phyloP scores from a whole-genome alignment of 2,888 invertebrate species.

The Limnephilus marmoratus region DNA sequence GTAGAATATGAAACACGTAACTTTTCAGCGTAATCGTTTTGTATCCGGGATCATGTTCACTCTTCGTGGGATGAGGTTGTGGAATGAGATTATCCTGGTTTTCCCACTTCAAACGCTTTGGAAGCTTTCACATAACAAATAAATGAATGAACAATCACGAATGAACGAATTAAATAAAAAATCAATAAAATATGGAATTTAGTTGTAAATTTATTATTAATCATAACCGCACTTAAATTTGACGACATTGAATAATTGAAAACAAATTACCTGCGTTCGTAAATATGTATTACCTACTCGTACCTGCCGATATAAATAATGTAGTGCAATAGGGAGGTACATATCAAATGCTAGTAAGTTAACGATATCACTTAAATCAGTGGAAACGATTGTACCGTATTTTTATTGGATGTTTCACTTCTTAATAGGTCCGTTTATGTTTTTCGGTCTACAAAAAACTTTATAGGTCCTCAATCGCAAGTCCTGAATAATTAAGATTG shows the following conservation, averaged over 20 bases:
- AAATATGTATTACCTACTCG: background rate
- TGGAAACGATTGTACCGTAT: slow-evolving; percentile 36
- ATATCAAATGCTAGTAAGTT: background rate
- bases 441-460: slow-evolving; percentile 56
- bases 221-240: slow-evolving; percentile 14
- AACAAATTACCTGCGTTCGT: background rate
- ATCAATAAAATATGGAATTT: background rate
- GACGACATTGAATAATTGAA: background rate
- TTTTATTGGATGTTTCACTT: slow-evolving; percentile 65
- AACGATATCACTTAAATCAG: slow-evolving; percentile 25
- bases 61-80: no score
- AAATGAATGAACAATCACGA: background rate
- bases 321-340: background rate
- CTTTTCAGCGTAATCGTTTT: no score
- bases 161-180: background rate
- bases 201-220: background rate
- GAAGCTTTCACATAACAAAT: background rate
- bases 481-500: slow-evolving; percentile 60
- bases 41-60: no score
- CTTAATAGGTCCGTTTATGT: slow-evolving; percentile 62
- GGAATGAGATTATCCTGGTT: background rate
- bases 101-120: background rate
- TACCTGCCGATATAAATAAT: background rate
- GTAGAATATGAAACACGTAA: no score
- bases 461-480: slow-evolving; percentile 62